These are phyloP conservation scores for Pollenia angustigena DNA, from an alignment of 2,888 invertebrate genomes.

Conservation along the genomic window DNA sequence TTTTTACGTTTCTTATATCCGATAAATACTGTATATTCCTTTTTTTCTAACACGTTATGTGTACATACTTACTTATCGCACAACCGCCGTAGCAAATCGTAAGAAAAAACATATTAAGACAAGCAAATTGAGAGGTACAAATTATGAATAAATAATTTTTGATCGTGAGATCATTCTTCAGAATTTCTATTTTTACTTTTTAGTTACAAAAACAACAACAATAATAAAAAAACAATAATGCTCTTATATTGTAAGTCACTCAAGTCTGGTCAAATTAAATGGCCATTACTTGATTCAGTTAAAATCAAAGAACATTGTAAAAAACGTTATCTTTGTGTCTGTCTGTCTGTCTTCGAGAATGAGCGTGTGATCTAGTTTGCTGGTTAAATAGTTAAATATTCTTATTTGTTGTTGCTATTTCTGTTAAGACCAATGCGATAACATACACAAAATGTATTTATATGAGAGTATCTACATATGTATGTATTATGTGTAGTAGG, in stretches of 20 bases:
- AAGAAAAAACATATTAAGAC: neutral
- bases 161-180: conserved; percentile 53
- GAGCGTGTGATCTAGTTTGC: neutral
- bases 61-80: too few relatives aligned
- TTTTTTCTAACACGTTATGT: too few relatives aligned
- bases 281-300: conserved; percentile 53
- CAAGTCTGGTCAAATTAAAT: conserved; percentile 11
- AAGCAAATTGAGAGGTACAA: conserved; percentile 1
- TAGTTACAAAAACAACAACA: conserved; percentile 7
- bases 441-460: too few relatives aligned
- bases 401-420: neutral
- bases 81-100: too few relatives aligned
- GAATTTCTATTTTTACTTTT: conserved; percentile 52
- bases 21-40: too few relatives aligned
- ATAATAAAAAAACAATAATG: neutral
- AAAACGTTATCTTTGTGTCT: conserved; percentile 3
- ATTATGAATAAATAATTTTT: conserved; percentile 15
- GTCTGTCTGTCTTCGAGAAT: neutral
- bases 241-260: conserved; percentile 4
- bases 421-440: neutral
- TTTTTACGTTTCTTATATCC: too few relatives aligned
- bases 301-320: conserved; percentile 40
- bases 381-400: conserved; percentile 1
- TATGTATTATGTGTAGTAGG: neutral
- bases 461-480: neutral